Evolutionary conservation across 2,888 invertebrate genomes (phyloP).

Genomic region (Crioceris asparagi): DNA sequence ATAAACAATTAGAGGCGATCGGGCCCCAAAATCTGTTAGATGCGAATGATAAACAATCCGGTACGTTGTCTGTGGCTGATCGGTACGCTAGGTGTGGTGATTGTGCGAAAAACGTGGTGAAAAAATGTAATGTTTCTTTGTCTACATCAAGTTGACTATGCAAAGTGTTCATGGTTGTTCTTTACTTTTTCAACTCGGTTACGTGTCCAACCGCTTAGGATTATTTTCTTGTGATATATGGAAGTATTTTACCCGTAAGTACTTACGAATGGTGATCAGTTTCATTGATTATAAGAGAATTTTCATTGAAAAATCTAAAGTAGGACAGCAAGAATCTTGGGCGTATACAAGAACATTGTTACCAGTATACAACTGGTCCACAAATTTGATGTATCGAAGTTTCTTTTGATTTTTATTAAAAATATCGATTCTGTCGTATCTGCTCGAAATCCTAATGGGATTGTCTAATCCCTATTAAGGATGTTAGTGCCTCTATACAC

Average conservation of each 20-base stretch:
- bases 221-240: conserved; percentile 20
- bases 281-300: conserved; percentile 13
- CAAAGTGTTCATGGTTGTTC: conserved; percentile 28
- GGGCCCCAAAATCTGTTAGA: conserved; percentile 19
- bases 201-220: conserved; percentile 12
- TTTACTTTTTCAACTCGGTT: conserved; percentile 22
- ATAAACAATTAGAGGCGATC: conserved; percentile 23
- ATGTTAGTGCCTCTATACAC: too few relatives aligned
- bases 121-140: conserved; percentile 39
- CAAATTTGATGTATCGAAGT: conserved; percentile 34
- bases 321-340: conserved; percentile 35
- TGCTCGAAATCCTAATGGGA: too few relatives aligned
- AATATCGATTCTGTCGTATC: conserved; percentile 34
- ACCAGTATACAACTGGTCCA: conserved; percentile 32
- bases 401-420: conserved; percentile 33
- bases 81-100: conserved; percentile 18
- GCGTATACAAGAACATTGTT: conserved; percentile 34
- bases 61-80: conserved; percentile 16
- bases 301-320: conserved; percentile 30
- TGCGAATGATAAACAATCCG: conserved; percentile 19
- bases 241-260: conserved; percentile 22
- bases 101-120: conserved; percentile 25
- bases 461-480: too few relatives aligned
- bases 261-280: conserved; percentile 11
- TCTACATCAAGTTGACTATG: conserved; percentile 31